phyloP scores from a whole-genome alignment of 2,113 vertebrate species.

The Solea solea region DNA sequence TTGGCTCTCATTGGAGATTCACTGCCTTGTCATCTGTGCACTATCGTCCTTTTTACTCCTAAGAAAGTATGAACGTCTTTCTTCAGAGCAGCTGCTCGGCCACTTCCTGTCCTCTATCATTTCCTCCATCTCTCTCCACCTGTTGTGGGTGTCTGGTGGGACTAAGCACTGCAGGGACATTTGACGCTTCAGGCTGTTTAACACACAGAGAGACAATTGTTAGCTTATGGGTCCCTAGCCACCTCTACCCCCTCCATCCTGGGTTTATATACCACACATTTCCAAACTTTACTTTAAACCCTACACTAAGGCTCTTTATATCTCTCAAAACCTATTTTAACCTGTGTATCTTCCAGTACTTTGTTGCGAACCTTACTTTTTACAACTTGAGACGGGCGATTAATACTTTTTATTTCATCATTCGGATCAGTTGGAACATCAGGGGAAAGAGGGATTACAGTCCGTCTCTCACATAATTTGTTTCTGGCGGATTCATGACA shows the following conservation, averaged over 20 bases:
- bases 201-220: conserved; percentile 4
- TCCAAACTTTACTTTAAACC: too few species aligned
- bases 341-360: not conserved
- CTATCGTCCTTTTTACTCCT: conserved; percentile 49
- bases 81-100: conserved; percentile 61
- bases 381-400: too few species aligned
- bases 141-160: conserved; percentile 47
- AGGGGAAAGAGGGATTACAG: not conserved
- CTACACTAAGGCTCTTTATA: too few species aligned
- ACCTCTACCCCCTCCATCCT: conserved; percentile 2
- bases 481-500: too few species aligned
- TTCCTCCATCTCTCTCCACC: conserved; percentile 40
- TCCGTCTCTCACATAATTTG: too few species aligned
- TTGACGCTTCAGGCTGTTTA: conserved; percentile 41
- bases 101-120: conserved; percentile 50
- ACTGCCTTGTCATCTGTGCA: not conserved
- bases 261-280: conserved; percentile 6
- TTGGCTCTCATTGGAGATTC: conserved; percentile 42
- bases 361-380: not conserved
- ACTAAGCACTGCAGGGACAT: conserved; percentile 25
- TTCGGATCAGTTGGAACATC: too few species aligned
- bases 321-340: too few species aligned
- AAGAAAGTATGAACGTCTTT: conserved; percentile 62
- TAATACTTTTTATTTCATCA: too few species aligned
- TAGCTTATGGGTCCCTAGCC: not conserved